A percentile compares a stretch with the other conserved stretches of the same genome.
These are phyloP conservation scores for Hyposoter dolosus DNA, from an alignment of 2,888 invertebrate genomes.

Conservation along the genomic window DNA sequence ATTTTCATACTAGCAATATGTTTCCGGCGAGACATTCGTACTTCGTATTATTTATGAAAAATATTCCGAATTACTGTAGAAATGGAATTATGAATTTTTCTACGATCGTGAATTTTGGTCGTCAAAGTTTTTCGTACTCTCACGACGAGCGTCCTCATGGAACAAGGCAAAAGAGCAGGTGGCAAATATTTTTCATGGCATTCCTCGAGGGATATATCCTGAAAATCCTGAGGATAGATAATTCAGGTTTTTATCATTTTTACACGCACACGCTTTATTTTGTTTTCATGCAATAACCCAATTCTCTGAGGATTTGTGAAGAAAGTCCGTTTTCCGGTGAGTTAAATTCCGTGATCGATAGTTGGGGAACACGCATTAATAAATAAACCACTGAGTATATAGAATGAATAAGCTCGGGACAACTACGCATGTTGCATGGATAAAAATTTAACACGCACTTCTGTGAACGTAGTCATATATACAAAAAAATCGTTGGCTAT, in stretches of 20 bases:
- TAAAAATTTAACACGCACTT: neutral
- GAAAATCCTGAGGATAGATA: neutral
- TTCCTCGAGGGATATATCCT: neutral
- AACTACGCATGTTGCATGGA: slow-evolving; percentile 43
- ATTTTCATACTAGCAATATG: too few relatives aligned
- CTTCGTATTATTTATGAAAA: too few relatives aligned
- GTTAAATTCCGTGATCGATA: slow-evolving; percentile 8
- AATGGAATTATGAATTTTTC: too few relatives aligned
- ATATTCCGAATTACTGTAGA: too few relatives aligned
- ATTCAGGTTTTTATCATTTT: neutral
- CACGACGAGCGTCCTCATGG: neutral
- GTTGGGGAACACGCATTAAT: slow-evolving; percentile 35
- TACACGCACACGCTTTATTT: neutral
- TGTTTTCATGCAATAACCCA: neutral
- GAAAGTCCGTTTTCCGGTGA: slow-evolving; percentile 11
- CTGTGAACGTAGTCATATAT: neutral
- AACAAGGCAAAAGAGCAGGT: neutral
- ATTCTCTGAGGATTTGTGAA: neutral
- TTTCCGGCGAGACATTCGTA: too few relatives aligned
- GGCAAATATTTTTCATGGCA: neutral
- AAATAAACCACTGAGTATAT: slow-evolving; percentile 27
- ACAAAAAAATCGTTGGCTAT: slow-evolving; percentile 6
- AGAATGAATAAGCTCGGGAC: slow-evolving; percentile 14
- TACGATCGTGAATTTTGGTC: neutral
- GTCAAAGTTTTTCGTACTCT: neutral